phyloP scores from a whole-genome alignment of 2,113 vertebrate genomes.

The Solea solea region DNA sequence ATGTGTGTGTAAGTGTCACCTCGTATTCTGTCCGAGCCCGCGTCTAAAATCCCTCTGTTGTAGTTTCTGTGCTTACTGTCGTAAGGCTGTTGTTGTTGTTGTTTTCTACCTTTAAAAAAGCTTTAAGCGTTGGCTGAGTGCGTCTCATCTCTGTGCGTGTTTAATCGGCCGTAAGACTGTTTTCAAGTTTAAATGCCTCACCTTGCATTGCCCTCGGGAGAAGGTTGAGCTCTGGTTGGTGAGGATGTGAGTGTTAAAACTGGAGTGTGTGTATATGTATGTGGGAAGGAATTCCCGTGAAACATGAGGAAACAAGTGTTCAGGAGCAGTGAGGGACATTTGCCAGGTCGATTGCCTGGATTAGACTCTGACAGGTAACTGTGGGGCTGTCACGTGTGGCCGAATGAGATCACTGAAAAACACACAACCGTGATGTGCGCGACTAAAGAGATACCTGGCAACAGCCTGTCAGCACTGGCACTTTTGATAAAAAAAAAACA shows the following conservation, averaged over 20 bases:
- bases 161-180: neutral
- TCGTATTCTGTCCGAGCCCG: conserved; percentile 26
- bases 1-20: conserved; percentile 77
- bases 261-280: conserved; percentile 4
- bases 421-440: neutral
- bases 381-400: conserved; percentile 13
- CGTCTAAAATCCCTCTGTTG: conserved; percentile 7
- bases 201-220: conserved; percentile 3
- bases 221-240: neutral
- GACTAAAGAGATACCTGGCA: conserved; percentile 16
- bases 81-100: neutral
- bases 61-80: neutral
- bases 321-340: conserved; percentile 4
- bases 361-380: conserved; percentile 21
- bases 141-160: neutral
- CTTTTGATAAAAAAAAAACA: conserved; percentile 14
- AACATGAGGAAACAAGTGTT: conserved; percentile 48
- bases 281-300: conserved; percentile 17
- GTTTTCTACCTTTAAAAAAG: neutral
- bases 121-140: neutral
- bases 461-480: neutral
- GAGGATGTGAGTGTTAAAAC: neutral
- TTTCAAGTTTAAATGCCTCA: conserved; percentile 21
- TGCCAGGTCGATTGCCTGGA: conserved; percentile 26
- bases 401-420: conserved; percentile 24